A percentile compares a stretch with the other conserved stretches of the same genome.
Evolutionary conservation across 2,888 invertebrate species (phyloP).

Genomic region (Beris morrisii): DNA sequence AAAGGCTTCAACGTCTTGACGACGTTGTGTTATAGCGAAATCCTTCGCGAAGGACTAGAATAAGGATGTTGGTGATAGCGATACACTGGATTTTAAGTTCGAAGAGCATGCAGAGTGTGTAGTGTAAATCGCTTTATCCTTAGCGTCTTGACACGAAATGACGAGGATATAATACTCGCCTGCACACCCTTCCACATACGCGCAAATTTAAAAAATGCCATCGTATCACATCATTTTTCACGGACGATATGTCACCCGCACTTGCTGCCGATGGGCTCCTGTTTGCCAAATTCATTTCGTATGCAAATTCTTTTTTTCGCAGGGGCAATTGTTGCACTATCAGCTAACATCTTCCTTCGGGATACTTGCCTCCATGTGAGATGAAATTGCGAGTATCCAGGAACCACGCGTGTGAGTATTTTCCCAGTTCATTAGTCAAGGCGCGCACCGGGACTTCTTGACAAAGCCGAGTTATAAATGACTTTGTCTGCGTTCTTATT

Average conservation of each 20-base stretch:
- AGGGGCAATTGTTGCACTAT: constrained; percentile 15
- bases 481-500: constrained; percentile 7
- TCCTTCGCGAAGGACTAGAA: background rate
- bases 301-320: constrained; percentile 18
- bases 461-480: constrained; percentile 25
- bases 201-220: constrained; percentile 24
- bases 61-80: background rate
- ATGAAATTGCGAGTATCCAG: too few species aligned
- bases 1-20: constrained; percentile 3
- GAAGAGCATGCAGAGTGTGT: background rate
- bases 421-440: constrained; percentile 24
- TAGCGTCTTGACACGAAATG: constrained; percentile 7
- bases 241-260: constrained; percentile 27
- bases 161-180: constrained; percentile 22
- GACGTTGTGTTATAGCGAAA: background rate
- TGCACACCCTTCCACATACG: constrained; percentile 3
- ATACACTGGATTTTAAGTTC: background rate
- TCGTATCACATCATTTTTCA: constrained; percentile 32
- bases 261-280: constrained; percentile 18
- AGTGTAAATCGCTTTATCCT: constrained; percentile 22
- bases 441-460: constrained; percentile 10
- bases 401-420: too few species aligned
- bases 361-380: background rate
- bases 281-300: constrained; percentile 23
- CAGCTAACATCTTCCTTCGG: background rate